phyloP scores from a whole-genome alignment of 2,113 vertebrate species.

The Lophochroa leadbeateri region DNA sequence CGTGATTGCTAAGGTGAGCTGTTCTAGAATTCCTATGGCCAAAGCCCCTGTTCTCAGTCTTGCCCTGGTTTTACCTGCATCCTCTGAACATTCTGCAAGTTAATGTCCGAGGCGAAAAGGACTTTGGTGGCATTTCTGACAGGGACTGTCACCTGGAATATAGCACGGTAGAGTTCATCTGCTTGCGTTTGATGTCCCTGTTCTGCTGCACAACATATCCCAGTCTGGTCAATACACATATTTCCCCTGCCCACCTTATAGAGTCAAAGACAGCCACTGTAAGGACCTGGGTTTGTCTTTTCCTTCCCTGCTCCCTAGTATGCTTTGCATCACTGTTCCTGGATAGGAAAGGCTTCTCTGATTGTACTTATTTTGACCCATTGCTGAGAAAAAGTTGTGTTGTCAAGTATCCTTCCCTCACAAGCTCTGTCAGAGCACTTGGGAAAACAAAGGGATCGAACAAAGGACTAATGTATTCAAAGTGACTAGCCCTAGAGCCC shows the following conservation, averaged over 20 bases:
- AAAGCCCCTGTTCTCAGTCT: background rate
- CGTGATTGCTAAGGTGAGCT: background rate
- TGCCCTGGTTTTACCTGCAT: background rate
- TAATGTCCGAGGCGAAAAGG: background rate
- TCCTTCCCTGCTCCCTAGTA: background rate
- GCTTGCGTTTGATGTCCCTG: background rate
- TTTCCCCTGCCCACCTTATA: background rate
- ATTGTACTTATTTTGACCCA: background rate
- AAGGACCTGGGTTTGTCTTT: background rate
- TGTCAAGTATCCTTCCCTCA: slow-evolving; percentile 4
- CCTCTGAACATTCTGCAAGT: background rate
- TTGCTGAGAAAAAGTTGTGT: slow-evolving; percentile 32
- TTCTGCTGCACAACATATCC: background rate
- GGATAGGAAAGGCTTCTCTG: background rate
- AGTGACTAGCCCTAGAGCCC: slow-evolving; percentile 25
- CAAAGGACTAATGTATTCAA: slow-evolving; percentile 34
- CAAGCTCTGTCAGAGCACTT: background rate
- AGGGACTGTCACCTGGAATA: background rate
- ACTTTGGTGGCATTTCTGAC: background rate
- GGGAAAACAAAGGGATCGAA: slow-evolving; percentile 47
- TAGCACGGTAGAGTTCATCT: background rate
- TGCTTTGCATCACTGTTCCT: background rate
- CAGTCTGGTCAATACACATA: rapidly evolving
- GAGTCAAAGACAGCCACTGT: background rate
- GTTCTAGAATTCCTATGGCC: background rate